Evolutionary conservation across 1,140 invertebrate genomes (phyloP), one percentile per base, ranked within the genome.

Genomic region (Prorops nasuta): DNA sequence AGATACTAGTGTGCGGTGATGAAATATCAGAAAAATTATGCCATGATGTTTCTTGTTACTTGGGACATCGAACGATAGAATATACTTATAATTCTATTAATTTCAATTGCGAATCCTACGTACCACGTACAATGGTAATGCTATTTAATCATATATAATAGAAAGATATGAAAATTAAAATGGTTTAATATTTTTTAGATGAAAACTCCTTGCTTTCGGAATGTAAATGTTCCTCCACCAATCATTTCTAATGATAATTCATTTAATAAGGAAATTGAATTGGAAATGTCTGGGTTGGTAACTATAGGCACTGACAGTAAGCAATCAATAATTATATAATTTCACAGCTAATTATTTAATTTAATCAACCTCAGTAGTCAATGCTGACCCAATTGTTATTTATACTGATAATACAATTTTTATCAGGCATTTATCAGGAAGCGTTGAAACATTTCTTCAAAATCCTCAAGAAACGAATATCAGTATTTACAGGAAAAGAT

Each of bases 381-480:
- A n/a, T n/a, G n/a, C n/a, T n/a, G n/a, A n/a, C n/a, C n/a, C n/a
- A n/a, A n/a, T n/a, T n/a, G n/a, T 22, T 34, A 32, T 40, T 21
- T 21, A 22, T 47, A 6, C 4, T 28, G 24, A 6, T 46, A 44
- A 42, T 44, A n/a, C n/a, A 41, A 37, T 17, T 39, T 48, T 52
- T 55, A 59, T 67, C 49, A 86, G 85, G 80, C 60, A 81, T 79
- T 37, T 80, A 85, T 52, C 82, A 86, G 60, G 84, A 86, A 61
- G 84, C 86, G 38, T 81, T 86, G 8, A 84, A 85, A 67, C 83
- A 85, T 44, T 86, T 86, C 64, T 84, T 88, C 57, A 83, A 82
- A 60, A 84, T 83, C 7, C 64, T 87, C 60, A 83, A 85, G 42
- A 81, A 86, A 76, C 81, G 81, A 53, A 67, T 86, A 51, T 64